A percentile compares a stretch with the other conserved stretches of the same genome.
These are phyloP conservation scores for Rhysida immarginata DNA, from an alignment of 1,140 invertebrate genomes.

Conservation along the genomic window DNA sequence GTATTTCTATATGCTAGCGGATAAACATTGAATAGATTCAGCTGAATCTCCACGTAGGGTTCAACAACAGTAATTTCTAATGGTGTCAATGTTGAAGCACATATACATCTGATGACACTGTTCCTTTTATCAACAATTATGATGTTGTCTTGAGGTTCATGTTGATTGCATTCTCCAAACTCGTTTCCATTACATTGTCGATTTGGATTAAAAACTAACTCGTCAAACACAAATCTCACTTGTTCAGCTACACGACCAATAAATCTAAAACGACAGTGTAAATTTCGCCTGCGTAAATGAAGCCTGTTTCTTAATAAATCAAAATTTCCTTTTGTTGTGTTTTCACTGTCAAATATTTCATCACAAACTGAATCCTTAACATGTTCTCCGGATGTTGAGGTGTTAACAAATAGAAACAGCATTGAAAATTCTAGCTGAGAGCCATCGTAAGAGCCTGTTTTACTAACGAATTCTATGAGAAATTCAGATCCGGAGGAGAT, in stretches of 20 bases:
- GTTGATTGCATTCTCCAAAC: neutral
- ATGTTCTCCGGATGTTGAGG: slow-evolving; percentile 61
- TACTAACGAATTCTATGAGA: slow-evolving; percentile 7
- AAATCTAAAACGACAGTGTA: neutral
- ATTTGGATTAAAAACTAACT: neutral
- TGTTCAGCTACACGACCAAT: neutral
- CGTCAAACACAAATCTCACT: neutral
- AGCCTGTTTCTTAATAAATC: slow-evolving; percentile 2
- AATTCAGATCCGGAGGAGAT: neutral
- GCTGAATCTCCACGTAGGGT: neutral
- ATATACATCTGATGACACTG: neutral
- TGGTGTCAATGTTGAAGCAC: neutral
- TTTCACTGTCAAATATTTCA: slow-evolving; percentile 50
- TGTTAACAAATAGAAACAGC: slow-evolving; percentile 82
- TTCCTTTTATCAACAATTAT: neutral
- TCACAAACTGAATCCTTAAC: slow-evolving; percentile 64
- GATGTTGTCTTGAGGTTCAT: neutral
- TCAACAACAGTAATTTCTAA: neutral
- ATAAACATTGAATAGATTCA: slow-evolving; percentile 3
- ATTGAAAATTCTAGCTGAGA: slow-evolving; percentile 79
- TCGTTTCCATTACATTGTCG: neutral
- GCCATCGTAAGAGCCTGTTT: slow-evolving; percentile 28
- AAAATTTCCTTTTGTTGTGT: slow-evolving; percentile 1
- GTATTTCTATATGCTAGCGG: neutral
- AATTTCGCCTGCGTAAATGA: neutral